Base-by-base conservation (phyloP, 1,140 invertebrate species). In the Scylla paramamosain region DNA sequence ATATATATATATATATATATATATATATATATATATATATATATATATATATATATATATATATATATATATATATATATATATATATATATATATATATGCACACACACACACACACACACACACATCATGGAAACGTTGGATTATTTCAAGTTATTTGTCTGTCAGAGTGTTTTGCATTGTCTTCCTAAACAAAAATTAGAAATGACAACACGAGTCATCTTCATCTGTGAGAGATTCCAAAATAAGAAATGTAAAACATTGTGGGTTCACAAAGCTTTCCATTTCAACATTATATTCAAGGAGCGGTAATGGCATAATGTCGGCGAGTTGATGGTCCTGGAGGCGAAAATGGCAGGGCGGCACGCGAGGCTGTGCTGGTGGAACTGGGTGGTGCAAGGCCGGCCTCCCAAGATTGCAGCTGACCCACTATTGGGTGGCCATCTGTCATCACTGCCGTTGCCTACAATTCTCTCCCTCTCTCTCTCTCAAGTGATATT, bases 201-300 rank as follows among this genome's bases (percentile, higher is more conserved):
- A 77, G n/a, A n/a, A n/a, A n/a, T n/a, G 67, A 20, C 67, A 77
- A n/a, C n/a, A 7, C 67, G 25, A 77, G 67, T n/a, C 6, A 77
- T 77, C 67, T 77, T 77, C 67, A 77, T 77, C 67, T 77, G 67
- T 8, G 20, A 7, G 16, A n/a, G 67, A 77, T 77, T 20, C n/a
- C n/a, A 77, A 77, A 77, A 77, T 77, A 77, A 77, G 67, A 77
- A 8, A 77, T 77, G 25, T 77, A 77, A 77, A 77, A 77, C 67
- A 77, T 25, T 25, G 67, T 25, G 0, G 67, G n/a, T 77, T 77
- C 25, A 77, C 67, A 77, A 0, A 20, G n/a, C 20, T n/a, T 77
- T 77, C 67, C 67, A 0, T 77, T 77, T 77, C 67, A 77, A 77
- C 67, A n/a, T n/a, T 77, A 77, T 77, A 77, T 77, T 77, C 67